These are phyloP conservation scores for Pelvicachromis taeniatus DNA, from an alignment of 2,113 vertebrate species.

Conservation along the genomic window DNA sequence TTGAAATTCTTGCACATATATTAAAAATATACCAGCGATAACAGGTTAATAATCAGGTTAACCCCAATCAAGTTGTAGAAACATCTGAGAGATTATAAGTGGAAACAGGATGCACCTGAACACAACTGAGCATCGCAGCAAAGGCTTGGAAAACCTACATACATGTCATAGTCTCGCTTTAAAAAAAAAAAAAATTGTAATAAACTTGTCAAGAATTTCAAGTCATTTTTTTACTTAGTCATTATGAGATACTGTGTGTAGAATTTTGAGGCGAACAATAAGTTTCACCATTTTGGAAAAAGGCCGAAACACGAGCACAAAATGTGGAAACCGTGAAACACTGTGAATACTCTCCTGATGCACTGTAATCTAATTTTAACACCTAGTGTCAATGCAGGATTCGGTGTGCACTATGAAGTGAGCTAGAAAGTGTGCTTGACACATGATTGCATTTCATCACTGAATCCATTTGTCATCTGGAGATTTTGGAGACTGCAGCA, in stretches of 20 bases:
- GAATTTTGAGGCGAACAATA: neutral
- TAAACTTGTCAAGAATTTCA: neutral
- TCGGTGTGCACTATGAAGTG: neutral
- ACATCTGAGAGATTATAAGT: neutral
- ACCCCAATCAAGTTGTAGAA: neutral
- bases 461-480: neutral
- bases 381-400: neutral
- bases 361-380: neutral
- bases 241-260: neutral
- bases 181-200: neutral
- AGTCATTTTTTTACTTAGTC: neutral
- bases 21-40: neutral
- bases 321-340: neutral
- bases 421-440: neutral
- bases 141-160: neutral
- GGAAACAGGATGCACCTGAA: neutral
- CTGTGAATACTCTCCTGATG: neutral
- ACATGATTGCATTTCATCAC: neutral
- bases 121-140: neutral
- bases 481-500: neutral
- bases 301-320: neutral
- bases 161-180: fast-evolving
- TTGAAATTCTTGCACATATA: neutral
- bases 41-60: neutral
- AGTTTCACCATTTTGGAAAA: neutral